Percentiles rank a stretch among this genome's conserved stretches.
phyloP scores from a whole-genome alignment of 2,888 invertebrate species.

The Nesidiocoris tenuis region DNA sequence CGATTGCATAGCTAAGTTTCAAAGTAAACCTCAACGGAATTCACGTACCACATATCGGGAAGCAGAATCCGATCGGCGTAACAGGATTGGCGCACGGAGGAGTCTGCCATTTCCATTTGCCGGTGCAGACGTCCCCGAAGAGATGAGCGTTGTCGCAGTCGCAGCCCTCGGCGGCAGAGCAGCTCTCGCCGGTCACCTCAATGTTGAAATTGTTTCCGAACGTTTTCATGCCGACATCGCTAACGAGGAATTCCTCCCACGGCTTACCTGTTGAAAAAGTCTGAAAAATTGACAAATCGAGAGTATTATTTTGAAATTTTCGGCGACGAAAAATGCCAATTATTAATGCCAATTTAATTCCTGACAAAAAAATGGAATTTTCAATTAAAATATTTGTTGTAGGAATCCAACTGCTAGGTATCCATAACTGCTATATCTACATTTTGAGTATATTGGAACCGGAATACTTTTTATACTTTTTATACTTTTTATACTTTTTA shows the following conservation, averaged over 20 bases:
- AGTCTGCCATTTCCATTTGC: constrained; percentile 35
- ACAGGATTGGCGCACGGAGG: constrained; percentile 48
- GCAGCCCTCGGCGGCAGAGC: constrained; percentile 46
- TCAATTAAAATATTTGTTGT: no score
- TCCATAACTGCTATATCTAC: no score
- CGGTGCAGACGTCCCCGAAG: constrained; percentile 46
- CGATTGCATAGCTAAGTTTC: no score
- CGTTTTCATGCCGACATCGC: constrained; percentile 41
- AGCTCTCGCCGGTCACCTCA: constrained; percentile 35
- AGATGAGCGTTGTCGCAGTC: constrained; percentile 48
- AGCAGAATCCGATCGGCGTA: constrained; percentile 50
- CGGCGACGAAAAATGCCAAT: no score
- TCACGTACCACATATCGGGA: constrained; percentile 50
- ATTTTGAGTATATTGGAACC: no score
- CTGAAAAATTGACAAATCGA: constrained; percentile 26
- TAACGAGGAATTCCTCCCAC: constrained; percentile 38
- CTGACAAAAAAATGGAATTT: no score
- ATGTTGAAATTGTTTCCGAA: constrained; percentile 27
- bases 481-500: no score
- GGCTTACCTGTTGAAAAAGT: background rate
- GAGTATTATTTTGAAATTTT: no score
- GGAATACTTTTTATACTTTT: no score
- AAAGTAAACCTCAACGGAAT: no score
- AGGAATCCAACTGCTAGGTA: no score
- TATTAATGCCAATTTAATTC: no score